Conservation (phyloP, 1,140 invertebrate species). For the Meloidogyne hapla region DNA sequence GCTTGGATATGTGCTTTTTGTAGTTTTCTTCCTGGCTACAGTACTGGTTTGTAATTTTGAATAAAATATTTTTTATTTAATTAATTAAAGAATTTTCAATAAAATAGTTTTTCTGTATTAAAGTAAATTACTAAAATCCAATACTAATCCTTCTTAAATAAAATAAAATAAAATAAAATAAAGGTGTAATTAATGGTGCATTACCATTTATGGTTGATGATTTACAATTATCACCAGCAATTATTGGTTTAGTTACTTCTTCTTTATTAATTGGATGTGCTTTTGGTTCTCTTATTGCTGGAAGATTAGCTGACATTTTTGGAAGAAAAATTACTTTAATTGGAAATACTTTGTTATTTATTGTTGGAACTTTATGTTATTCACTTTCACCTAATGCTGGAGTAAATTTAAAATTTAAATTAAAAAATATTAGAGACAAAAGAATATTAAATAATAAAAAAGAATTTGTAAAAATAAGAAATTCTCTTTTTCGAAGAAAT, state of each 20-base stretch:
- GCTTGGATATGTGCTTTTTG: slow-evolving; percentile 24
- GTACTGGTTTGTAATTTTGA: slow-evolving; percentile 1
- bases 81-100: no score
- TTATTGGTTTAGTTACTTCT: slow-evolving; percentile 19
- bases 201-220: slow-evolving; percentile 22
- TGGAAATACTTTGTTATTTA: slow-evolving; percentile 2
- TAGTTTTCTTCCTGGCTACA: slow-evolving; percentile 22
- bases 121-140: no score
- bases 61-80: no score
- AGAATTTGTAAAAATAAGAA: no score
- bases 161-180: no score
- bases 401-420: slow-evolving; percentile 11
- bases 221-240: slow-evolving; percentile 5
- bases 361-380: slow-evolving; percentile 21
- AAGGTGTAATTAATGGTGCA: slow-evolving; percentile 27
- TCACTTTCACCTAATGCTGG: slow-evolving; percentile 13
- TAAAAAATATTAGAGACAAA: no score
- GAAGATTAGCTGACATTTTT: slow-evolving; percentile 21
- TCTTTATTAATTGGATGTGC: slow-evolving; percentile 19
- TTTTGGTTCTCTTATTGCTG: slow-evolving; percentile 16
- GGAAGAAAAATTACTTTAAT: slow-evolving; percentile 22
- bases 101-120: no score
- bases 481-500: no score
- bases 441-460: no score
- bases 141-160: no score